phyloP scores from a whole-genome alignment of 1,140 invertebrate species.

The Drosophila triauraria region DNA sequence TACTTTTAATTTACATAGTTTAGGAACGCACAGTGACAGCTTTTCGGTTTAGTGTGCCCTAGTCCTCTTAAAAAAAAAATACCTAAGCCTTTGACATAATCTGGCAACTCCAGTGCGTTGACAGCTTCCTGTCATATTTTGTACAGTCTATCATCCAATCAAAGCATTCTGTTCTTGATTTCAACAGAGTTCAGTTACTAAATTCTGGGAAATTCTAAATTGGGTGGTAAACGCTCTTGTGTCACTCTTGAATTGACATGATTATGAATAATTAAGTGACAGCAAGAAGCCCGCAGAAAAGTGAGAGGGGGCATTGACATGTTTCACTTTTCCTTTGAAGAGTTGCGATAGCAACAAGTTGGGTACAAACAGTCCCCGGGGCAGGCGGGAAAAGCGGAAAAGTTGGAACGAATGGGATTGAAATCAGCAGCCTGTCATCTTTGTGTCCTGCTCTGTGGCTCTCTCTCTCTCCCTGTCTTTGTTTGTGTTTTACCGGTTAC shows the following conservation, averaged over 20 bases:
- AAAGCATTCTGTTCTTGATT: background rate
- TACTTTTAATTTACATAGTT: background rate
- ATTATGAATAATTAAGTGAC: slow-evolving; percentile 22
- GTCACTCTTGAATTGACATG: slow-evolving; percentile 1
- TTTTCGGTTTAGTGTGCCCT: background rate
- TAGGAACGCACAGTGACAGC: too few species aligned
- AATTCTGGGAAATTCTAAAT: background rate
- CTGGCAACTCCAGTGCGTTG: too few species aligned
- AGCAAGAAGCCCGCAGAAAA: background rate
- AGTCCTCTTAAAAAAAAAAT: background rate
- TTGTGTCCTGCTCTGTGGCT: background rate
- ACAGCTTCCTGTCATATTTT: background rate
- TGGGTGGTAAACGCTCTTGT: background rate
- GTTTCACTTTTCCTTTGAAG: slow-evolving; percentile 24
- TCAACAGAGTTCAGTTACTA: background rate
- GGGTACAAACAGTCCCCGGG: slow-evolving; percentile 2
- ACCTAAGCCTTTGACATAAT: too few species aligned
- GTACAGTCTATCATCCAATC: background rate
- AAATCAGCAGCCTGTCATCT: slow-evolving; percentile 37
- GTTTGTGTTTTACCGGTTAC: slow-evolving; percentile 30
- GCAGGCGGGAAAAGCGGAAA: slow-evolving; percentile 8
- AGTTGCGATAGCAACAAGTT: slow-evolving; percentile 54
- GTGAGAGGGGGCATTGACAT: slow-evolving; percentile 11
- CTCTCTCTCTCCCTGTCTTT: background rate
- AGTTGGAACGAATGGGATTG: slow-evolving; percentile 39